Base-by-base conservation (phyloP, 2,113 vertebrate species). In the Proterorhinus semilunaris region DNA sequence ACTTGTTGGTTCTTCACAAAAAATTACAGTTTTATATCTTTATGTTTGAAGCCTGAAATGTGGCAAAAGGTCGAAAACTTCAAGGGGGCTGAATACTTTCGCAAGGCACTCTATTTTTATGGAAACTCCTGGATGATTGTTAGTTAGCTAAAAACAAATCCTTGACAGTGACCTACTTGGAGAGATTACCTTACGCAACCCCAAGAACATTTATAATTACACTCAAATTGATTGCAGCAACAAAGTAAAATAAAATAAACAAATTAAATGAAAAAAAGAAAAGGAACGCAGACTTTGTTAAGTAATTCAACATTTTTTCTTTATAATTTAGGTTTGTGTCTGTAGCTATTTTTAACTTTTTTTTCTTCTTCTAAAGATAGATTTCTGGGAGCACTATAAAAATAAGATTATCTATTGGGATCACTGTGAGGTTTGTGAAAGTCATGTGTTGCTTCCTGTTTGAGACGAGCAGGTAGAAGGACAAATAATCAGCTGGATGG, bases 181-280 rank as follows among this genome's bases (percentile, higher is more conserved):
- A 69, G 75, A 78, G 86, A 91, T 91, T 91, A 91, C 70, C 55
- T 87, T 81, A 86, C 6, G 48, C 74, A 86, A 84, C 75, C 67
- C 44, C 21, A 42, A 55, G 44, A 51, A 44, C 61, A 68, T 49
- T 45, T 69, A 51, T 61, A 53, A n/a, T 17, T 8, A 55, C 49
- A 51, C 49, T 51, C 1, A 51, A 51, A 51, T 1, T 8, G 10
- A 47, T 10, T 47, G 46, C 7, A 7, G 46, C 7, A 8, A 10
- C 46, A 7, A 47, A 47, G 7, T 47, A 4, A 47, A 10, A 8
- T 47, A 47, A 47, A 47, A 8, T 47, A 47, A 47, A 47, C 46
- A 10, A 7, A 47, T 47, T 47, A 47, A 47, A 47, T 10, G 6
- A 1, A 47, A 47, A 47, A 7, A 47, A 47, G 6, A 8, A 8